phyloP scores from a whole-genome alignment of 2,797 vertebrate genomes.

The Esox lucius region DNA sequence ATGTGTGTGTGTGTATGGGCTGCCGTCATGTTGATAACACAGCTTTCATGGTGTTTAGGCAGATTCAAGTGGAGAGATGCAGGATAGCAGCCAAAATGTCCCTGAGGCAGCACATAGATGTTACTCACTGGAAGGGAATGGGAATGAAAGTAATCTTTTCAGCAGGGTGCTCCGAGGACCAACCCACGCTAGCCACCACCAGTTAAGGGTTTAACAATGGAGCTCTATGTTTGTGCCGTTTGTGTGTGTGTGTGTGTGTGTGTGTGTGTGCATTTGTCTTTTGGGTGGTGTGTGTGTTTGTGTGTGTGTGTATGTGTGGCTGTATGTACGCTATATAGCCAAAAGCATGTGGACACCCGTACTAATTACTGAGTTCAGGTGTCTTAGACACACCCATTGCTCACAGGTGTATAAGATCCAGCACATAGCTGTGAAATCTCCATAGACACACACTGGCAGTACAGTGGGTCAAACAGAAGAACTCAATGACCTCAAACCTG shows the following conservation, averaged over 20 bases:
- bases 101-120: constrained; percentile 30
- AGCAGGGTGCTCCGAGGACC: constrained; percentile 33
- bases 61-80: constrained; percentile 35
- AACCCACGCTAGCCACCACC: constrained; percentile 24
- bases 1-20: constrained; percentile 7
- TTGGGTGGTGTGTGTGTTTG: constrained; percentile 44
- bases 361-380: too few species aligned
- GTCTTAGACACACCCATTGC: too few species aligned
- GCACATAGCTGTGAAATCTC: too few species aligned
- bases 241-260: constrained; percentile 9
- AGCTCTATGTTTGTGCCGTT: constrained; percentile 42
- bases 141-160: constrained; percentile 71
- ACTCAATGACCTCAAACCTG: too few species aligned
- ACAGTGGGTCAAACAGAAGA: too few species aligned
- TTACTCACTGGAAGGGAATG: constrained; percentile 44
- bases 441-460: too few species aligned
- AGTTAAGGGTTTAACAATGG: constrained; percentile 55
- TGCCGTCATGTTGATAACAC: constrained; percentile 20
- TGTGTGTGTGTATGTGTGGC: background rate
- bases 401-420: too few species aligned
- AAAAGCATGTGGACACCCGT: too few species aligned
- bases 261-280: background rate
- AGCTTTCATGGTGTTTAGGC: constrained; percentile 16
- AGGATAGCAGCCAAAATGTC: constrained; percentile 48
- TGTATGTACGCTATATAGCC: too few species aligned